Evolutionary conservation across 2,113 vertebrate genomes (phyloP).

Genomic region (Pimephales promelas): DNA sequence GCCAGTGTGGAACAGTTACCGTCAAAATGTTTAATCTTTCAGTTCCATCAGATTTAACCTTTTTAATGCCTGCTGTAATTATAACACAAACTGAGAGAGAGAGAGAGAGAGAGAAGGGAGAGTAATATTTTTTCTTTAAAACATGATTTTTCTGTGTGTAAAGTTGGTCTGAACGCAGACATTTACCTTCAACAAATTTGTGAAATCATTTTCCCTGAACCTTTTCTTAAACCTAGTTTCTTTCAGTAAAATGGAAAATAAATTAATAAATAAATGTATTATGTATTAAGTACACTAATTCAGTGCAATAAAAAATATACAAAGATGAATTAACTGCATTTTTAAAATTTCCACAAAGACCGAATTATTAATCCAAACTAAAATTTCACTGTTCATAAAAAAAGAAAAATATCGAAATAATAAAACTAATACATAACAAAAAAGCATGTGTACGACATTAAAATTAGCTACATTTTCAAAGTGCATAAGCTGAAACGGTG

Average conservation of each 20-base stretch:
- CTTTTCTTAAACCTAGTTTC: neutral
- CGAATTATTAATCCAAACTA: neutral
- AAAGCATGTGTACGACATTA: neutral
- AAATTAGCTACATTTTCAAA: neutral
- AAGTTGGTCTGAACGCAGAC: neutral
- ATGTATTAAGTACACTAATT: neutral
- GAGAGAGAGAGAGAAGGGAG: neutral
- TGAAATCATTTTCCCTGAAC: too few species aligned
- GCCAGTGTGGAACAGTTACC: neutral
- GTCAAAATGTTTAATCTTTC: neutral
- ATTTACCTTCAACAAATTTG: too few species aligned
- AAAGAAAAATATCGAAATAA: too few species aligned
- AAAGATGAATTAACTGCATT: neutral
- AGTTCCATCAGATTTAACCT: neutral
- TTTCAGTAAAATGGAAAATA: neutral
- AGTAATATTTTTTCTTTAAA: neutral
- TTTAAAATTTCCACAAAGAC: neutral
- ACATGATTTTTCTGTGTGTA: neutral
- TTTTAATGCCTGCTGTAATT: neutral
- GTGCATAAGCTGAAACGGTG: neutral
- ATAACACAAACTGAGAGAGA: neutral
- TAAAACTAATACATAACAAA: neutral
- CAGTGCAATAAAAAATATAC: neutral
- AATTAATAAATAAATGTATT: too few species aligned
- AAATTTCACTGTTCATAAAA: neutral